Base-by-base conservation (phyloP, 2,888 invertebrate genomes). In the Idaea dimidiata region DNA sequence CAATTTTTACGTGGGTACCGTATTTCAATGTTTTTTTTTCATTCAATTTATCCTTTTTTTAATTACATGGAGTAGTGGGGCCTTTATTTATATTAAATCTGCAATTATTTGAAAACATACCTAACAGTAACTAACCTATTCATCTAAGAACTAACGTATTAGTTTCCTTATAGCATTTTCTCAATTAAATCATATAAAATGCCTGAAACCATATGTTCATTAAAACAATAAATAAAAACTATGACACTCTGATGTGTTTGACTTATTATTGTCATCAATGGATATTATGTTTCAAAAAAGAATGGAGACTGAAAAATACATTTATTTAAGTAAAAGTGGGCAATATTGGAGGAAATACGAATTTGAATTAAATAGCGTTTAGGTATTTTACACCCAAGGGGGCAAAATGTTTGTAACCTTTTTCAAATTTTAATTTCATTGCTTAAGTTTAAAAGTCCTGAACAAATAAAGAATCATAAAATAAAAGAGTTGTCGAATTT, bases 221-320 rank as follows among this genome's bases (percentile, higher is more conserved):
- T 66, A 77, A 68, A 68, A 76, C 71, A 60, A 57, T 59, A 59
- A 32, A 68, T 70, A 81, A 73, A 78, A 73, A 79, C 18, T 84
- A 88, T 87, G 85, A 89, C 86, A 88, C 86, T 24, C 24, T 78
- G 80, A 81, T 77, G 77, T 78, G 79, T 82, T 83, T 83, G 83
- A 86, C 83, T 80, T 70, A 72, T 84, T 81, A 86, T 82, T 85
- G 84, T 86, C 84, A 82, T 72, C 73, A 75, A 76, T 75, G 69
- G 68, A 59, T 61, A 66, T 58, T 17, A 59, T 56, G 59, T 66
- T 61, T 57, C n/a, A n/a, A 63, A 72, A 68, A 70, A 72, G 79
- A 75, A 74, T 78, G 31, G 54, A 43, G 43, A 60, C n/a, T 16
- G 24, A 16, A 54, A 55, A 14, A 60, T 16, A 54, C 32, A 17